Evolutionary conservation across 2,113 vertebrate genomes (phyloP).

Genomic region (Dasypus novemcinctus): DNA sequence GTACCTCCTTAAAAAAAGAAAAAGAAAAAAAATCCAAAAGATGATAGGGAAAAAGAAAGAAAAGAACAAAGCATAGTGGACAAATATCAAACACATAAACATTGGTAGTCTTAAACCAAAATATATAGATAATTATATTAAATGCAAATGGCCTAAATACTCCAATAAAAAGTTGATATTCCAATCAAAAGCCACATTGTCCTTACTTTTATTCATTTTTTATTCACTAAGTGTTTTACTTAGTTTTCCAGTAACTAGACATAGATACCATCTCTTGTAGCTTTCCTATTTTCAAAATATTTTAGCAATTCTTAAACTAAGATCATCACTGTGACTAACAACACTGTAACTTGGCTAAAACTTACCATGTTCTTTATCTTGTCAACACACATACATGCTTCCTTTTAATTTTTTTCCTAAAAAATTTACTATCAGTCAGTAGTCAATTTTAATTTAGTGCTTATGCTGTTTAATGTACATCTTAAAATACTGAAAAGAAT

Average conservation of each 20-base stretch:
- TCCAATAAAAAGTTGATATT: neutral
- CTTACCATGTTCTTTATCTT: conserved; percentile 57
- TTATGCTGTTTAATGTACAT: conserved; percentile 77
- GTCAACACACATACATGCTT: conserved; percentile 58
- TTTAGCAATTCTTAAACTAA: conserved; percentile 71
- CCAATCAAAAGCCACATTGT: neutral
- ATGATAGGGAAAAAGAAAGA: no score
- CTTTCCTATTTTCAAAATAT: conserved; percentile 69
- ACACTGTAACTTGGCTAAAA: conserved; percentile 68
- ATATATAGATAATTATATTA: neutral
- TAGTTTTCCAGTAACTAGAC: conserved; percentile 74
- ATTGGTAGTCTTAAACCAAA: neutral
- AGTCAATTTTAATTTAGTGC: conserved; percentile 73
- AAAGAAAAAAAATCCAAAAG: no score
- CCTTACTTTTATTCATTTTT: conserved; percentile 31
- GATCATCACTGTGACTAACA: conserved; percentile 19
- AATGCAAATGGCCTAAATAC: neutral
- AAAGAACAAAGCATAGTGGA: no score
- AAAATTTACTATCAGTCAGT: conserved; percentile 75
- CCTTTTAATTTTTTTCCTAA: conserved; percentile 52
- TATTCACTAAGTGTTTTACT: conserved; percentile 68
- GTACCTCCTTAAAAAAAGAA: no score
- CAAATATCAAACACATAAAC: no score
- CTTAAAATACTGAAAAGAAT: conserved; percentile 68
- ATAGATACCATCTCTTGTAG: conserved; percentile 81